Conservation (phyloP, 1,140 invertebrate species). For the Pseudachorutes palmiensis region DNA sequence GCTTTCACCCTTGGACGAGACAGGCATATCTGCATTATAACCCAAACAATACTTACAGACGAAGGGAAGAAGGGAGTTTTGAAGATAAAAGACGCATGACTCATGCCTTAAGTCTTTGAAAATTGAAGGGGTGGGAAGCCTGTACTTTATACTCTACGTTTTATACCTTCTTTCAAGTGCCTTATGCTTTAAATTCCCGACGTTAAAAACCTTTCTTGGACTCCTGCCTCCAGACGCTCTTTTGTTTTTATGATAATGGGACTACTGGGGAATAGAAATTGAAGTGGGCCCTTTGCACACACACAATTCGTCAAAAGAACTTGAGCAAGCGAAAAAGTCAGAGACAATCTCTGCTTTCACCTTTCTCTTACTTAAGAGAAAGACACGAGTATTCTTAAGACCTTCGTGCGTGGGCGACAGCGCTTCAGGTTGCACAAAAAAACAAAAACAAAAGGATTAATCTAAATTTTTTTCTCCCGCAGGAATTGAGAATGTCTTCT, state of each 20-base stretch:
- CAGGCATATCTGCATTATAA: no score
- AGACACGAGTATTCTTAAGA: no score
- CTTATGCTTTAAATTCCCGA: neutral
- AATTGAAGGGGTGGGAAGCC: constrained; percentile 1
- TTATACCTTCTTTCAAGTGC: neutral
- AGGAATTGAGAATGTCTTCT: constrained; percentile 8
- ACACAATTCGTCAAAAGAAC: neutral
- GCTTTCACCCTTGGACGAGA: no score
- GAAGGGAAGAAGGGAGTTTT: neutral
- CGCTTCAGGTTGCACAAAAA: neutral
- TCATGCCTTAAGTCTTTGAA: neutral
- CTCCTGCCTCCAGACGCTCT: neutral
- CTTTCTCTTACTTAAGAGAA: no score
- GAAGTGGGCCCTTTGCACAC: neutral
- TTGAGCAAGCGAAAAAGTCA: neutral
- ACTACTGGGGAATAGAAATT: no score
- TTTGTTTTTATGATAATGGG: constrained; percentile 4
- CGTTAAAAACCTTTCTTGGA: neutral
- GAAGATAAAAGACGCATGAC: constrained; percentile 4
- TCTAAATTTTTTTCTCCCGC: neutral
- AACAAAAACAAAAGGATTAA: neutral
- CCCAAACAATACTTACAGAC: neutral
- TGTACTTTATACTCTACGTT: neutral
- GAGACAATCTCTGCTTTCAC: neutral
- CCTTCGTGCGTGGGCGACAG: neutral